phyloP scores from a whole-genome alignment of 2,797 vertebrate genomes.

The Microtus agrestis region DNA sequence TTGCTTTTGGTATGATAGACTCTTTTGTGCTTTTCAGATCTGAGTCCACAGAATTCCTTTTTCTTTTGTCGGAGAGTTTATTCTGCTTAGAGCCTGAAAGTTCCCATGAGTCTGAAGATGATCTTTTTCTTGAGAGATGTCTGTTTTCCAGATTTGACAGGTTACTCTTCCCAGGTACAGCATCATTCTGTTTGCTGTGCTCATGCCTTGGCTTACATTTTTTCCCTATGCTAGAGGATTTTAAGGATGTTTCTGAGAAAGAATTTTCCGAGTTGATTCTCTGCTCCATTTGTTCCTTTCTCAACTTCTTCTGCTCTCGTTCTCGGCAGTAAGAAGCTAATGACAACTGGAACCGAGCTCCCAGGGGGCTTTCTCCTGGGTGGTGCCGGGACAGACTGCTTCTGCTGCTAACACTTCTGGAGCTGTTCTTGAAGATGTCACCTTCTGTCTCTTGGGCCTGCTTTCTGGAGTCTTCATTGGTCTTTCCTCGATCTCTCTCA shows the following conservation, averaged over 20 bases:
- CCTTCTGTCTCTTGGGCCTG: conserved; percentile 66
- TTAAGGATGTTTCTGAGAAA: conserved; percentile 80
- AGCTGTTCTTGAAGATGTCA: conserved; percentile 73
- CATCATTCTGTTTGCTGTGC: conserved; percentile 74
- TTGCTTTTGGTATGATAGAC: conserved; percentile 65
- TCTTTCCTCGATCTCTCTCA: conserved; percentile 74
- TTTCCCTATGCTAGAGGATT: conserved; percentile 71
- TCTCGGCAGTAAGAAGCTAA: conserved; percentile 80
- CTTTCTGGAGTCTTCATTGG: conserved; percentile 76
- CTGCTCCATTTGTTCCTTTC: conserved; percentile 76
- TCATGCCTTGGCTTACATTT: conserved; percentile 76
- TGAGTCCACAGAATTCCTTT: conserved; percentile 67
- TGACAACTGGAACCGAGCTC: conserved; percentile 71
- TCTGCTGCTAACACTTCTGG: conserved; percentile 71
- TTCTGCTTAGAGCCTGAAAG: conserved; percentile 83
- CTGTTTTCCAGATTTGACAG: conserved; percentile 83
- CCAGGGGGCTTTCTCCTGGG: conserved; percentile 71
- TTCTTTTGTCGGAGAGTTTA: conserved; percentile 85
- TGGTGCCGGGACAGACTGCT: conserved; percentile 73
- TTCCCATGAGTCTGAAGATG: conserved; percentile 81
- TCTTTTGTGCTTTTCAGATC: conserved; percentile 78
- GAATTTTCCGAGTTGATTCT: conserved; percentile 80
- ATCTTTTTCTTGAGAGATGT: conserved; percentile 83
- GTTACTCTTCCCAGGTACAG: conserved; percentile 76
- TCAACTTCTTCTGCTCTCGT: conserved; percentile 77